A percentile compares a stretch with the other conserved stretches of the same genome.
Evolutionary conservation across 2,797 vertebrate genomes (phyloP).

Genomic region (Fistularia commersonii): DNA sequence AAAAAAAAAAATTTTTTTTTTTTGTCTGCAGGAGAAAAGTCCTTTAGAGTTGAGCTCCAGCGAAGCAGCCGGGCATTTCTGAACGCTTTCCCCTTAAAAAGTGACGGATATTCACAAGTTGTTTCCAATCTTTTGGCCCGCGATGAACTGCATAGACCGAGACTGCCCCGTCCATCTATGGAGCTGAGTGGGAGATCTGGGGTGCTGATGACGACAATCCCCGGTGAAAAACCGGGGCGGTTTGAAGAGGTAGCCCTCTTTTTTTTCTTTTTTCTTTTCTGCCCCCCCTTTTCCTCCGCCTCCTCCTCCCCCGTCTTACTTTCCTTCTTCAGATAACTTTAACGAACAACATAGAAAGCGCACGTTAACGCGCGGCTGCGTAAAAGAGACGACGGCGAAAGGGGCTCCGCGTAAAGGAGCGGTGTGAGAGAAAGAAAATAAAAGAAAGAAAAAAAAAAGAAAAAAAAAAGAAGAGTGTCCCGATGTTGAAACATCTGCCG

Average conservation of each 20-base stretch:
- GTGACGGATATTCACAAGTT: conserved; percentile 63
- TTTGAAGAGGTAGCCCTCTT: conserved; percentile 53
- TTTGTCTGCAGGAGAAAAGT: conserved; percentile 42
- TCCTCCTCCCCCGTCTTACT: conserved; percentile 3
- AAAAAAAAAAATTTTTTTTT: too few species aligned
- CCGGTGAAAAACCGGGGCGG: conserved; percentile 57
- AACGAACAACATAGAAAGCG: background rate
- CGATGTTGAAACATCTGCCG: conserved; percentile 65
- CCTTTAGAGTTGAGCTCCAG: conserved; percentile 55
- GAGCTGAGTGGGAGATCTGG: conserved; percentile 48
- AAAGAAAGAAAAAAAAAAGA: conserved; percentile 47
- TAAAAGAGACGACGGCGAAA: conserved; percentile 1
- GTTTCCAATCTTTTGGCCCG: conserved; percentile 72
- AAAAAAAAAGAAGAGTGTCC: conserved; percentile 57
- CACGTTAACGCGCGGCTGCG: background rate
- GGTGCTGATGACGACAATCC: conserved; percentile 73
- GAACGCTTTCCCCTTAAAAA: conserved; percentile 47
- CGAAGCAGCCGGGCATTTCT: conserved; percentile 62
- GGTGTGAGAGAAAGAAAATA: conserved; percentile 14
- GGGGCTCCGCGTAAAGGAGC: background rate
- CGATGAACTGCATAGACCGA: conserved; percentile 66
- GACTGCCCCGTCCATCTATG: conserved; percentile 75
- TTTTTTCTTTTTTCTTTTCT: conserved; percentile 2
- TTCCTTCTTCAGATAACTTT: conserved; percentile 33
- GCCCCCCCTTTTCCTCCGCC: conserved; percentile 16